phyloP scores from a whole-genome alignment of 1,140 invertebrate species.

The Gonioctena quinquepunctata region DNA sequence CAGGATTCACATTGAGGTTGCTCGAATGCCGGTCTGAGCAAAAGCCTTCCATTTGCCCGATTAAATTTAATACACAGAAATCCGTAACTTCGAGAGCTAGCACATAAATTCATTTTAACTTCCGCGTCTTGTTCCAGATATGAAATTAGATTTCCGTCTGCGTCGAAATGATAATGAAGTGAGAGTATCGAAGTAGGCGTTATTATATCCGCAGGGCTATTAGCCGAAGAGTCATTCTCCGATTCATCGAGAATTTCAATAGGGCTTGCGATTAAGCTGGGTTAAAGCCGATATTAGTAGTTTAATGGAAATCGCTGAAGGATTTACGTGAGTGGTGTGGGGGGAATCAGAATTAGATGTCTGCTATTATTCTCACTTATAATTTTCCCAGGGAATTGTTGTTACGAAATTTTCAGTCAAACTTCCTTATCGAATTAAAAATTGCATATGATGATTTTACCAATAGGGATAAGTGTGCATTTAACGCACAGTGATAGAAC shows the following conservation, averaged over 20 bases:
- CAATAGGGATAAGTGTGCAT: no score
- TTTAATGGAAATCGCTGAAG: background rate
- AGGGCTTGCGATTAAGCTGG: background rate
- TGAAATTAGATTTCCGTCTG: background rate
- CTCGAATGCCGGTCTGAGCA: no score
- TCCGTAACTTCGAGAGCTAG: background rate
- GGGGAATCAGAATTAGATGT: no score
- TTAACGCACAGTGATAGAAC: no score
- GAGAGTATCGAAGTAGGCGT: background rate
- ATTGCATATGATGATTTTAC: no score
- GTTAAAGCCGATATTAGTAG: background rate
- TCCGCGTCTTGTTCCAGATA: background rate
- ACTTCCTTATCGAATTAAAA: no score
- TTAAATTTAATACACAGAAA: background rate
- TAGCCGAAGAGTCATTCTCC: background rate
- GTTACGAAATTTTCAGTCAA: no score
- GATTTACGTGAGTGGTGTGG: no score
- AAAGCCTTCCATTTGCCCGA: no score
- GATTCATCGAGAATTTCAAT: background rate
- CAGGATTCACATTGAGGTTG: no score
- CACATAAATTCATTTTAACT: background rate
- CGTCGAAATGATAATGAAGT: background rate
- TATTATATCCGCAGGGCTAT: slow-evolving; percentile 1
- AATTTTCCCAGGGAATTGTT: no score
- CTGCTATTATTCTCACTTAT: no score